These are phyloP conservation scores for Bradysia coprophila DNA, from an alignment of 1,140 invertebrate genomes.

Conservation along the genomic window DNA sequence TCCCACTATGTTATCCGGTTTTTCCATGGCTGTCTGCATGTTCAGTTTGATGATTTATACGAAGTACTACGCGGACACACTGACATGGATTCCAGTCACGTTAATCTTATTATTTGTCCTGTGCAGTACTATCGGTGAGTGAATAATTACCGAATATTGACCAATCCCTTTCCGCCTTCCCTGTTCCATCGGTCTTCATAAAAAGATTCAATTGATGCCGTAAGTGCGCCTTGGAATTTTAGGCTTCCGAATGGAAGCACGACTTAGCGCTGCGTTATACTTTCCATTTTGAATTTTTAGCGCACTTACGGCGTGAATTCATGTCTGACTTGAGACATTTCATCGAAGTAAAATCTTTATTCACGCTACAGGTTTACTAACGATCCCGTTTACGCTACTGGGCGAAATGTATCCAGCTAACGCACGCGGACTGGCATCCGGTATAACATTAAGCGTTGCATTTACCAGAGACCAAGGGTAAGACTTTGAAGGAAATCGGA, in stretches of 20 bases:
- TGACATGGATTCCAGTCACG: constrained; percentile 19
- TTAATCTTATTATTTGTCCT: constrained; percentile 38
- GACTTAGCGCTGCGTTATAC: too few species aligned
- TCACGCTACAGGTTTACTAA: too few species aligned
- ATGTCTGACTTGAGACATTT: too few species aligned
- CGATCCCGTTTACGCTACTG: constrained; percentile 50
- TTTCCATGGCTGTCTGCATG: constrained; percentile 41
- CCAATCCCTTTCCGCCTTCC: too few species aligned
- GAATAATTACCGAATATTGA: too few species aligned
- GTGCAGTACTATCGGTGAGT: constrained; percentile 9
- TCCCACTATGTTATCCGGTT: constrained; percentile 35
- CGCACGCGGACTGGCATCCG: constrained; percentile 43
- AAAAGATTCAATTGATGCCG: too few species aligned
- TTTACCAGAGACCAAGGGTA: constrained; percentile 70
- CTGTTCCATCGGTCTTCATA: too few species aligned
- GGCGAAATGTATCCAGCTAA: constrained; percentile 52
- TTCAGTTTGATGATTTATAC: constrained; percentile 23
- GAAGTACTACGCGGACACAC: constrained; percentile 10
- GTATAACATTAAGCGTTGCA: constrained; percentile 39
- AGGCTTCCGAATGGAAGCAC: constrained; percentile 41
- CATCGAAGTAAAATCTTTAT: too few species aligned
- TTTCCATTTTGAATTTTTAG: too few species aligned
- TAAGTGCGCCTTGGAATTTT: too few species aligned
- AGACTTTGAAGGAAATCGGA: constrained; percentile 52
- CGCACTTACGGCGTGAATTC: too few species aligned